Conservation (phyloP, 1,140 invertebrate genomes). For the Camponotus floridanus region DNA sequence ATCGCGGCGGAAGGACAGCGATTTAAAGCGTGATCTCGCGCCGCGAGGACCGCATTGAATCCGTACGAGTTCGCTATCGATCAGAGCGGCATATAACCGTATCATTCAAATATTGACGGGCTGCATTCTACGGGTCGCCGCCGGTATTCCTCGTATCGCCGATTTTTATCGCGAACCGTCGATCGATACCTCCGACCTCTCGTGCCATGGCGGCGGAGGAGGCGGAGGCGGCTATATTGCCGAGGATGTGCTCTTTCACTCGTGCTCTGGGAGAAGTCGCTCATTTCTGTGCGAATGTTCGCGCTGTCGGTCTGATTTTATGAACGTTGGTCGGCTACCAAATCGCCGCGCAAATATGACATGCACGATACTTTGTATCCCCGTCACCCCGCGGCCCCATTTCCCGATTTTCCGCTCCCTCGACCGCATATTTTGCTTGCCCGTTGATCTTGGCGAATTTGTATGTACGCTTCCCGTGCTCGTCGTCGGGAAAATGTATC, state of each 20-base stretch:
- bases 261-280: constrained; percentile 22
- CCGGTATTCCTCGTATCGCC: constrained; percentile 54
- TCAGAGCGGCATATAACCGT: constrained; percentile 39
- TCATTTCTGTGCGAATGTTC: constrained; percentile 44
- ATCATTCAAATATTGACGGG: constrained; percentile 58
- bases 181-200: constrained; percentile 31
- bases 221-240: background rate
- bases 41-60: constrained; percentile 32
- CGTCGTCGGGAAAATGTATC: constrained; percentile 35
- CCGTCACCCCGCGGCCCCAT: background rate
- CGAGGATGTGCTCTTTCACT: constrained; percentile 36
- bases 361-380: constrained; percentile 38
- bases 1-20: constrained; percentile 10
- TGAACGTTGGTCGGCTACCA: constrained; percentile 54
- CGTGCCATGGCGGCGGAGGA: no score
- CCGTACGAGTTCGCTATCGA: constrained; percentile 40
- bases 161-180: constrained; percentile 52
- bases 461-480: constrained; percentile 16
- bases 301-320: constrained; percentile 43
- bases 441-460: constrained; percentile 42
- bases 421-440: constrained; percentile 35
- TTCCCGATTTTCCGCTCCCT: constrained; percentile 33
- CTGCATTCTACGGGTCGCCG: constrained; percentile 54
- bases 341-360: constrained; percentile 50
- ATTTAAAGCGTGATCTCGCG: constrained; percentile 42